Conservation (phyloP, 2,888 invertebrate species). For the Agelastica alni region DNA sequence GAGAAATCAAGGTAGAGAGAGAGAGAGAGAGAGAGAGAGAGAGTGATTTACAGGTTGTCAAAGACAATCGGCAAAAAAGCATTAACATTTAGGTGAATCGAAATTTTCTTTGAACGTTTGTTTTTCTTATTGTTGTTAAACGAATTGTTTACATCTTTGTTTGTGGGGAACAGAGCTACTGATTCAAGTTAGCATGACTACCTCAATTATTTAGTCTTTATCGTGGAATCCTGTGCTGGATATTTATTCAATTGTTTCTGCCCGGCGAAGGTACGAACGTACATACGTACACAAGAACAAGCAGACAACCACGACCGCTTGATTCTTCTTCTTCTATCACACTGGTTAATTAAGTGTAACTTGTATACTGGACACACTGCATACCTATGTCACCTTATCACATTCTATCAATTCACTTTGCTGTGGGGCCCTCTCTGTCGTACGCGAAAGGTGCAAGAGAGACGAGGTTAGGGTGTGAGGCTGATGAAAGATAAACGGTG, state of each 20-base stretch:
- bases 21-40: no score
- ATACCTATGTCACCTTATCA: constrained; percentile 51
- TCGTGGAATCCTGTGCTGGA: constrained; percentile 24
- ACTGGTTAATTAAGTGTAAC: constrained; percentile 54
- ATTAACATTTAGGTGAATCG: no score
- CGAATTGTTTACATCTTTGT: no score
- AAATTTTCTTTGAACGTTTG: no score
- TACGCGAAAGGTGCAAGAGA: constrained; percentile 5
- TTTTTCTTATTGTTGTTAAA: no score
- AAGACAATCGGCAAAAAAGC: constrained; percentile 14
- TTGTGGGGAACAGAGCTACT: no score
- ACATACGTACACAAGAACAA: constrained; percentile 20
- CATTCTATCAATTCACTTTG: constrained; percentile 39
- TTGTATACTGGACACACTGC: constrained; percentile 49
- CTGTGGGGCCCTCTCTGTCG: constrained; percentile 23
- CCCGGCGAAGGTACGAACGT: constrained; percentile 29
- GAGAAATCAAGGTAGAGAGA: neutral
- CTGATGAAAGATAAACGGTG: constrained; percentile 28
- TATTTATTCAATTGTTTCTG: constrained; percentile 35
- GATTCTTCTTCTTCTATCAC: constrained; percentile 49
- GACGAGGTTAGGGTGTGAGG: constrained; percentile 25
- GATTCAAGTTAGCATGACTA: constrained; percentile 9
- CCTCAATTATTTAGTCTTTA: constrained; percentile 31
- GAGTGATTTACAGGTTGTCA: constrained; percentile 13
- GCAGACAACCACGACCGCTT: constrained; percentile 43